phyloP scores from a whole-genome alignment of 2,797 vertebrate species.

The Myotis myotis region DNA sequence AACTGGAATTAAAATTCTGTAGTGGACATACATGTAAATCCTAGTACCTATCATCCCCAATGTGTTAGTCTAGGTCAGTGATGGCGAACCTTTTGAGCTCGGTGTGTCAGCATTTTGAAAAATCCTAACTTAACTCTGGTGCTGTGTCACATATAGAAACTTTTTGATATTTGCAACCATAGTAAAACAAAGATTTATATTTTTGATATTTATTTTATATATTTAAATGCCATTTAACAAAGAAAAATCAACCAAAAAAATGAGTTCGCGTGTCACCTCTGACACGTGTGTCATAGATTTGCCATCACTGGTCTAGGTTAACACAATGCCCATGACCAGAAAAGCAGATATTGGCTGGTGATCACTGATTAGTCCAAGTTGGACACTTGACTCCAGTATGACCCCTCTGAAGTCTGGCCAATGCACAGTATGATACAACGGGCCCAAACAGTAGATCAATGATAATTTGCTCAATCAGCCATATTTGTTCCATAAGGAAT shows the following conservation, averaged over 20 bases:
- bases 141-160: too few species aligned
- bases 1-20: neutral
- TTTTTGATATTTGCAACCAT: too few species aligned
- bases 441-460: neutral
- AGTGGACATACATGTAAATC: neutral
- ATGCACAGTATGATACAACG: neutral
- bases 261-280: too few species aligned
- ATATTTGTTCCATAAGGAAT: neutral
- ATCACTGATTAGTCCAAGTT: neutral
- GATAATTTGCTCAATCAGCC: neutral
- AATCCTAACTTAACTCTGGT: too few species aligned
- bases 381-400: neutral
- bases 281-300: too few species aligned
- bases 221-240: too few species aligned
- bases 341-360: neutral
- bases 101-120: too few species aligned
- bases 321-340: neutral
- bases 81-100: too few species aligned
- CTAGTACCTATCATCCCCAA: neutral
- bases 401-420: neutral
- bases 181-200: too few species aligned
- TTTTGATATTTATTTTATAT: too few species aligned
- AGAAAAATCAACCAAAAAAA: too few species aligned
- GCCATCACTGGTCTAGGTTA: neutral
- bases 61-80: neutral